These are phyloP conservation scores for Smittia sp. DNA, from an alignment of 2,888 invertebrate species.

Conservation along the genomic window DNA sequence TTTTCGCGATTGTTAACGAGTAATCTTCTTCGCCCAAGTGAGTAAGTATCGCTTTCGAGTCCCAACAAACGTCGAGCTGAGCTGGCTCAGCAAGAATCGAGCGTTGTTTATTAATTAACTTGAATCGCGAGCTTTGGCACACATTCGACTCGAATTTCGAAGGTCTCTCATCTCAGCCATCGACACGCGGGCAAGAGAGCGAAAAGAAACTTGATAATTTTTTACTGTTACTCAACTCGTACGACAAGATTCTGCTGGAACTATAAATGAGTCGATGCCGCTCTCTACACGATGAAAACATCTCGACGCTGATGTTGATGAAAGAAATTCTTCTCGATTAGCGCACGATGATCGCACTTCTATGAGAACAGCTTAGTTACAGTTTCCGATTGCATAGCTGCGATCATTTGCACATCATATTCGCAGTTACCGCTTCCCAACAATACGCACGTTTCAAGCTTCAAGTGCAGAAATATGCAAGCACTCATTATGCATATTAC, in stretches of 20 bases:
- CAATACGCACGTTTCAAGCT: not conserved
- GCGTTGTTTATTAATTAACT: constrained; percentile 22
- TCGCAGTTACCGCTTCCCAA: not conserved
- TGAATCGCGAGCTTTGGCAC: constrained; percentile 37
- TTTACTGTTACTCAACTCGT: constrained; percentile 40
- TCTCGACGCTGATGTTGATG: not conserved
- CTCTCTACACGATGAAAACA: not conserved
- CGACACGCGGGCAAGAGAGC: constrained; percentile 4
- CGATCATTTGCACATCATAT: not conserved
- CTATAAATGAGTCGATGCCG: constrained; percentile 18
- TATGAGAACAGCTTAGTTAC: not conserved
- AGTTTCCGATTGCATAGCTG: not conserved
- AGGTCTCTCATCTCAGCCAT: not conserved
- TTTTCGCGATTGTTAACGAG: constrained; percentile 22
- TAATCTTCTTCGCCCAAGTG: not conserved
- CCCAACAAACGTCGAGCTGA: not conserved
- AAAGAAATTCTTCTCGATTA: too few species aligned
- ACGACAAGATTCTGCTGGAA: constrained; percentile 37
- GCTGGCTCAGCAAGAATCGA: not conserved
- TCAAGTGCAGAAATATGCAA: not conserved
- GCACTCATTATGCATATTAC: constrained; percentile 27
- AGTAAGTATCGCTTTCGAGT: not conserved
- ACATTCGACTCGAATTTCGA: constrained; percentile 14
- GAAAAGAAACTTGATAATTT: constrained; percentile 14
- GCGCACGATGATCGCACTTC: not conserved